Percentiles rank a stretch among this genome's conserved stretches.
These are phyloP conservation scores for Eueremaeus valkanovi DNA, from an alignment of 2,888 invertebrate species.

Conservation along the genomic window DNA sequence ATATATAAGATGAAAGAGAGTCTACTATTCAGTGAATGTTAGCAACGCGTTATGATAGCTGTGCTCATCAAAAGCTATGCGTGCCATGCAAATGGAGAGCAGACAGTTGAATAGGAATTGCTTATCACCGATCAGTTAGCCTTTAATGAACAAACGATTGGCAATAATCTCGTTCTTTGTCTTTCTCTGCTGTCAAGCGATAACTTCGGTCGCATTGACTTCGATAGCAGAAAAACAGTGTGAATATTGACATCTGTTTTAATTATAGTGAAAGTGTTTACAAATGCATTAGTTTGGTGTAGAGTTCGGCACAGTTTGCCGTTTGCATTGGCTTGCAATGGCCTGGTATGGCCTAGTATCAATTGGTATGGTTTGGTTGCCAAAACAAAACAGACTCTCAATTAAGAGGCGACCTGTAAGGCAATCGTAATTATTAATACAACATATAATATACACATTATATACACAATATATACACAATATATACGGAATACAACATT, in stretches of 20 bases:
- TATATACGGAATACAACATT: too few species aligned
- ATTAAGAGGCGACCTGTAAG: constrained; percentile 32
- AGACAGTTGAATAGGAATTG: neutral
- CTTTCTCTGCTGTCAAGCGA: neutral
- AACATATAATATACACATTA: too few species aligned
- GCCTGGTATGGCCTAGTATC: too few species aligned
- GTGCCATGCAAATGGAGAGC: neutral
- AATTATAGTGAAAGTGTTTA: constrained; percentile 31
- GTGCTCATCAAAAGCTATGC: too few species aligned
- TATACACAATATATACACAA: too few species aligned
- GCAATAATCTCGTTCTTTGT: neutral
- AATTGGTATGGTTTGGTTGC: too few species aligned
- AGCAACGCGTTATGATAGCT: too few species aligned
- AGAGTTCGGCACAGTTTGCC: too few species aligned
- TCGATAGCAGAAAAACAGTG: neutral
- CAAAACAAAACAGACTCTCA: constrained; percentile 30
- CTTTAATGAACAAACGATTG: constrained; percentile 3
- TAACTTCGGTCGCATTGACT: constrained; percentile 3
- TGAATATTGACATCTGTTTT: constrained; percentile 24
- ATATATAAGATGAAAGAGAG: too few species aligned
- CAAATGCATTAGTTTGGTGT: constrained; percentile 20
- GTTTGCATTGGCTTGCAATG: too few species aligned
- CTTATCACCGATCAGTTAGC: neutral
- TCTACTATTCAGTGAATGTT: too few species aligned
- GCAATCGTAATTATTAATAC: constrained; percentile 25